These are phyloP conservation scores for Catostylus mosaicus DNA, from an alignment of 30 jellyfish, hydroid and myxozoan species.

Conservation along the genomic window DNA sequence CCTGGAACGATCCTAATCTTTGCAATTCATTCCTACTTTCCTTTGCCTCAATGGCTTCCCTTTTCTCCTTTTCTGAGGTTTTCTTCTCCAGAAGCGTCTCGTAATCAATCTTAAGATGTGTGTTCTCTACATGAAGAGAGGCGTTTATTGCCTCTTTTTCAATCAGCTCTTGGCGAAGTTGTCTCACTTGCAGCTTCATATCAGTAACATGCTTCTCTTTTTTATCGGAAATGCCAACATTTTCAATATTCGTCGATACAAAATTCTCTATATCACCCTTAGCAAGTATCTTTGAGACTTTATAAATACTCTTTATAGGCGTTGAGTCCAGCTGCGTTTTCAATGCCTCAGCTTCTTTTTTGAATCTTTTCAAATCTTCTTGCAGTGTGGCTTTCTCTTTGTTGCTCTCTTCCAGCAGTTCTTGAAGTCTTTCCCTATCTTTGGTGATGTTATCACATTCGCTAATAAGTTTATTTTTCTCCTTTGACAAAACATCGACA, in stretches of 20 bases:
- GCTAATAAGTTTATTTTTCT: not conserved
- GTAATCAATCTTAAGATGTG: not conserved
- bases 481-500: not conserved
- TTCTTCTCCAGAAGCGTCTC: not conserved
- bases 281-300: not conserved
- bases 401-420: not conserved
- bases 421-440: not conserved
- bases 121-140: not conserved
- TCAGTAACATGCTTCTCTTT: not conserved
- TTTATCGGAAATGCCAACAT: not conserved
- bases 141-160: constrained; percentile 1
- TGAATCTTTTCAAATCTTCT: not conserved
- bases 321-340: not conserved
- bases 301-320: not conserved
- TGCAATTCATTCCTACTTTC: not conserved
- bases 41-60: not conserved
- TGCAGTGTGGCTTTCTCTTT: not conserved
- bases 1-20: not conserved
- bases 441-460: not conserved
- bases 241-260: not conserved
- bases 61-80: not conserved
- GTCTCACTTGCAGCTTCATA: not conserved
- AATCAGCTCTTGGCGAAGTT: not conserved
- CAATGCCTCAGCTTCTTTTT: not conserved
- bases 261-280: not conserved